These are phyloP conservation scores for Clarias gariepinus DNA, from an alignment of 2,113 vertebrate species.

Conservation along the genomic window DNA sequence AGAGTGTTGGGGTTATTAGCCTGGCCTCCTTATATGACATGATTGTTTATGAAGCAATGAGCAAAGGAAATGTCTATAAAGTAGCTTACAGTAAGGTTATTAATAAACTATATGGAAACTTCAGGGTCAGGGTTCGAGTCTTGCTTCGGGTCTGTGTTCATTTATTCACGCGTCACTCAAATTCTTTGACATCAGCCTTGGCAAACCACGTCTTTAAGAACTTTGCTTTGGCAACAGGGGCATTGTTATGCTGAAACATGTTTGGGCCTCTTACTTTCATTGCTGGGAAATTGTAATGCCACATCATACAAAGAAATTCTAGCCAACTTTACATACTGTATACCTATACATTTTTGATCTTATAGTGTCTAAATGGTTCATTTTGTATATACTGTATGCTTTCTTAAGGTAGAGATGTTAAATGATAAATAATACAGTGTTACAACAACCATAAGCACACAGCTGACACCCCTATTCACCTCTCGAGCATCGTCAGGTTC, in stretches of 20 bases:
- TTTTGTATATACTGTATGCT: background rate
- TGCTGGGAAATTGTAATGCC: background rate
- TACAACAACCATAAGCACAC: background rate
- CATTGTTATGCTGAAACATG: background rate
- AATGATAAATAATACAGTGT: background rate
- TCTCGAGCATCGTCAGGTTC: constrained; percentile 76
- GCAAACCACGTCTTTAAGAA: background rate
- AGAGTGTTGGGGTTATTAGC: background rate
- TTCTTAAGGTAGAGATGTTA: background rate
- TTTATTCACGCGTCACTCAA: too few species aligned
- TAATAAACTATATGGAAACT: background rate
- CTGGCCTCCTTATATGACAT: background rate
- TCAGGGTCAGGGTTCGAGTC: background rate
- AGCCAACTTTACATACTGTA: background rate
- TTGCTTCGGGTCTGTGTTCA: too few species aligned
- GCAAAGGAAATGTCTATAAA: background rate
- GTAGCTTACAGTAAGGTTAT: background rate
- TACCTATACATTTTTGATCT: background rate
- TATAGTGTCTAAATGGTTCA: background rate
- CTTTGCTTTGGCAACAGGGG: background rate
- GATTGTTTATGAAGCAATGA: background rate
- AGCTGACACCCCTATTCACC: constrained; percentile 60
- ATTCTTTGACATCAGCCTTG: background rate
- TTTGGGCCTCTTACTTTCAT: background rate
- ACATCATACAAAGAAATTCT: background rate